These are phyloP conservation scores for Sogatella furcifera DNA, from an alignment of 1,140 invertebrate species.

Conservation along the genomic window DNA sequence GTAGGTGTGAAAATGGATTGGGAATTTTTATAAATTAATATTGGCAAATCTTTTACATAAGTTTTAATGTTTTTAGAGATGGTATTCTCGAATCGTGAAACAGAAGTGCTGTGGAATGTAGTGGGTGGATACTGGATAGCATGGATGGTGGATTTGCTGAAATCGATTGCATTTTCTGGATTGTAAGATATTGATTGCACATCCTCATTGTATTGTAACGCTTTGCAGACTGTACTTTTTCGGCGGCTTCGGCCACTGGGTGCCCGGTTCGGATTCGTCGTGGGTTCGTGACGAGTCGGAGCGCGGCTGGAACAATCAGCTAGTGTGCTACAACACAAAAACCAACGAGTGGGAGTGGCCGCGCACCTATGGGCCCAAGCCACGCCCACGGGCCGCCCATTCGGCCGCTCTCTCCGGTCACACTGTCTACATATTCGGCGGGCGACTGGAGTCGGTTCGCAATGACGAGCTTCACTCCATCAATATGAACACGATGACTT, in stretches of 20 bases:
- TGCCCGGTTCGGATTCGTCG: not conserved
- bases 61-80: no score
- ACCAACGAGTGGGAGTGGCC: conserved; percentile 31
- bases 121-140: no score
- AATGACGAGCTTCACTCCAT: conserved; percentile 38
- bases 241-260: conserved; percentile 34
- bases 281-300: not conserved
- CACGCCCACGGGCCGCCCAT: conserved; percentile 37
- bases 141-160: no score
- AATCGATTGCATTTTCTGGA: no score
- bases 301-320: conserved; percentile 36
- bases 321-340: conserved; percentile 30
- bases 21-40: no score
- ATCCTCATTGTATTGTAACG: no score
- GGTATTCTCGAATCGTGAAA: no score
- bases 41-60: no score
- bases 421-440: conserved; percentile 38
- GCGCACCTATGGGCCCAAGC: conserved; percentile 27
- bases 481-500: conserved; percentile 32
- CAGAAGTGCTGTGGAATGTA: no score
- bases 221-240: conserved; percentile 34
- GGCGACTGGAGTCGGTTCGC: conserved; percentile 29
- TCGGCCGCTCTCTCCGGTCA: conserved; percentile 28
- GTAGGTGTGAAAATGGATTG: no score
- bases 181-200: no score